A percentile compares a stretch with the other conserved stretches of the same genome.
Evolutionary conservation across 2,888 invertebrate genomes (phyloP).

Genomic region (Drosophila suboccidentalis): DNA sequence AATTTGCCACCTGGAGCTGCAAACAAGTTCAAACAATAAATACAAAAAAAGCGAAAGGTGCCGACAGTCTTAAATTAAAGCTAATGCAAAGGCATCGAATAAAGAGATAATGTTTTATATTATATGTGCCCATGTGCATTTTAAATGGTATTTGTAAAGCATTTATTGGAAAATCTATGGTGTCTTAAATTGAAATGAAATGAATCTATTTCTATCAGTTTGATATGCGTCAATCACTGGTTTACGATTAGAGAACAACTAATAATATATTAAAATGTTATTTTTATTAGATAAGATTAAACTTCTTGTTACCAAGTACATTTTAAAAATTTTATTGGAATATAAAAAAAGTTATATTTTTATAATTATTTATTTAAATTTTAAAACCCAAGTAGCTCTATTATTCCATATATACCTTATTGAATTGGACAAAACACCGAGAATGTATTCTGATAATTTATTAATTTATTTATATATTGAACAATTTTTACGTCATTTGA

Average conservation of each 20-base stretch:
- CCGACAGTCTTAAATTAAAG: constrained; percentile 11
- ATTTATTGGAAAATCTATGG: not conserved
- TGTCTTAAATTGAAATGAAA: not conserved
- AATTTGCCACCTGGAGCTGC: constrained; percentile 9
- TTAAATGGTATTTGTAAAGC: not conserved
- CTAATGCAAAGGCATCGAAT: constrained; percentile 11
- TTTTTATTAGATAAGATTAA: constrained; percentile 15
- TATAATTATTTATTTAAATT: not conserved
- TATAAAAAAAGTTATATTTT: constrained; percentile 3
- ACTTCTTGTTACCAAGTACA: not conserved
- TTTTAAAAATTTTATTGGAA: not conserved
- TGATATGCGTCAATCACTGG: not conserved
- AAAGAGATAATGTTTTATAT: constrained; percentile 14
- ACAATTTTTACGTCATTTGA: not conserved
- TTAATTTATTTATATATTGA: too few species aligned
- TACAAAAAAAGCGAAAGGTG: constrained; percentile 39
- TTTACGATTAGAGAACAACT: not conserved
- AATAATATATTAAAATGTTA: not conserved
- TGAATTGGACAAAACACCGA: too few species aligned
- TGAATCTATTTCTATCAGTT: not conserved
- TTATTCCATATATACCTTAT: too few species aligned
- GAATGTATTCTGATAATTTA: too few species aligned
- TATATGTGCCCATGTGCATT: not conserved
- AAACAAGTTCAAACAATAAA: constrained; percentile 45
- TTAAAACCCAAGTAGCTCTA: not conserved